These are phyloP conservation scores for Deroplatys truncata DNA, from an alignment of 2,888 invertebrate genomes.

Conservation along the genomic window DNA sequence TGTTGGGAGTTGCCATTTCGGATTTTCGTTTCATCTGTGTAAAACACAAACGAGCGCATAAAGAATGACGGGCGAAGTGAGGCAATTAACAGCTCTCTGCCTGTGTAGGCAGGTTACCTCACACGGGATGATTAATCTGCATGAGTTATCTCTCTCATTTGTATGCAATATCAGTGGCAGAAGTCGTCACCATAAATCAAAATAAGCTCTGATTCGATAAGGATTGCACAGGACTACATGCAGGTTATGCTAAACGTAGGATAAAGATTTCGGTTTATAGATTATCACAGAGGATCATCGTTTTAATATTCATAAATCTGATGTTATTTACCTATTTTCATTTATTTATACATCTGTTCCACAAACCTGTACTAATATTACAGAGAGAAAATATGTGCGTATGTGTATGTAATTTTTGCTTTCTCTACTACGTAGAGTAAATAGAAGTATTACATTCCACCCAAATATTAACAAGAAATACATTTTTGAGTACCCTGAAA, in stretches of 20 bases:
- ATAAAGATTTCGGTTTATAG: background rate
- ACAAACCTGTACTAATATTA: no score
- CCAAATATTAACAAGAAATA: no score
- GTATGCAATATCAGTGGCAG: background rate
- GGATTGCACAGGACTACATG: background rate
- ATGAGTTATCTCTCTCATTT: background rate
- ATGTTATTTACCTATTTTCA: no score
- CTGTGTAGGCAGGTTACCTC: background rate
- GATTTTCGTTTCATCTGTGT: background rate
- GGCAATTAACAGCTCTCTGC: background rate
- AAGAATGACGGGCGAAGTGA: background rate
- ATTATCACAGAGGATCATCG: background rate
- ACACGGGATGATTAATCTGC: background rate
- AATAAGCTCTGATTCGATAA: background rate
- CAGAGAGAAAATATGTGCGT: no score
- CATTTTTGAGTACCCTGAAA: no score
- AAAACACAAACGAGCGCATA: background rate
- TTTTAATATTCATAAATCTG: background rate
- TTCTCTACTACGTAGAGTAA: no score
- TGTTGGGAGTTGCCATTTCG: no score
- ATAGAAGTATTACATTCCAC: no score
- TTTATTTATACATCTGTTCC: no score
- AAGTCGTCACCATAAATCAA: background rate
- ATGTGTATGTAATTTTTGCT: no score
- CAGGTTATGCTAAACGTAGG: no score